Evolutionary conservation across 2,888 invertebrate species (phyloP).

Genomic region (Mythimna vitellina): DNA sequence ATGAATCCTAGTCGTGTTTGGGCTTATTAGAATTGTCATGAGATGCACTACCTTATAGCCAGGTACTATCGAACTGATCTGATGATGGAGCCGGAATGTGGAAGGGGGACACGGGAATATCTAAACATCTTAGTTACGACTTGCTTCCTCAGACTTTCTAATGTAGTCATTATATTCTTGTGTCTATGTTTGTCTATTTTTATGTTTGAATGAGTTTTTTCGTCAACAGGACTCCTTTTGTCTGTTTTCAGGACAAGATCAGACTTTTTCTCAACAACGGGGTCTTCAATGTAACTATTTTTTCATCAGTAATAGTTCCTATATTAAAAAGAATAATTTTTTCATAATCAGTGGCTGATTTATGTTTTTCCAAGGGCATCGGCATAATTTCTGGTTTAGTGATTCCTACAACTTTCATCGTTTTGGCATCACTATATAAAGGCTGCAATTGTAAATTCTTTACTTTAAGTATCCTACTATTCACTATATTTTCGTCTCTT

Average conservation of each 20-base stretch:
- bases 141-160: accelerated
- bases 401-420: conserved; percentile 89
- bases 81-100: too few relatives aligned
- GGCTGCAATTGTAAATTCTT: conserved; percentile 43
- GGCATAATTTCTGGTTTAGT: conserved; percentile 74
- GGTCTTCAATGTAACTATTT: conserved; percentile 58
- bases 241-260: conserved; percentile 82
- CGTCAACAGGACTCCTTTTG: conserved; percentile 74
- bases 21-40: too few relatives aligned
- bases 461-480: conserved; percentile 74
- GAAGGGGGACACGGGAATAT: too few relatives aligned
- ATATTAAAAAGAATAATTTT: conserved; percentile 92
- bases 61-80: too few relatives aligned
- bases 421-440: conserved; percentile 88
- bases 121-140: accelerated
- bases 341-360: conserved; percentile 87
- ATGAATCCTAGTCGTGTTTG: too few relatives aligned
- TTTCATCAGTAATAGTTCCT: conserved; percentile 77
- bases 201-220: conserved; percentile 76
- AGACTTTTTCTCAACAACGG: conserved; percentile 70
- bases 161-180: accelerated
- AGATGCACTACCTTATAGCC: too few relatives aligned
- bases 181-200: conserved; percentile 81
- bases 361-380: conserved; percentile 75
- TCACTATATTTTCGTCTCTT: conserved; percentile 84